These are phyloP conservation scores for Balearica regulorum DNA, from an alignment of 2,797 vertebrate species.

Conservation along the genomic window DNA sequence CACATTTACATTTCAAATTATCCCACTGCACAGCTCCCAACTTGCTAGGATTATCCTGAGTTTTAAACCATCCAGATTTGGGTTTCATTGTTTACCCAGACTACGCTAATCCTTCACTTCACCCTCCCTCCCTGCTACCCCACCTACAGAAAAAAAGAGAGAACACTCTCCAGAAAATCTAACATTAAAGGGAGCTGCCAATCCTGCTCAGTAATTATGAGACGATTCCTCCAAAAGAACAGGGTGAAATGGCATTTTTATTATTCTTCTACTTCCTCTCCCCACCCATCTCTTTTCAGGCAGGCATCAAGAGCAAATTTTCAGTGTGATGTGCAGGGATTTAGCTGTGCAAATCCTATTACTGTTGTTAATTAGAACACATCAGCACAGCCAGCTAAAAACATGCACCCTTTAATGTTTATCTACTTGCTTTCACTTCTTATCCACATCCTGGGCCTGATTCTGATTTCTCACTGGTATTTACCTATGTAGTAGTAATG, in stretches of 20 bases:
- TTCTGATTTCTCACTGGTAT: background rate
- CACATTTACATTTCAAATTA: slow-evolving; percentile 76
- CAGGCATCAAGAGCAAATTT: background rate
- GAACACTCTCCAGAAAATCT: background rate
- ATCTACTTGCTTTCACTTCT: background rate
- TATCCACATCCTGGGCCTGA: background rate
- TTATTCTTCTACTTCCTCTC: background rate
- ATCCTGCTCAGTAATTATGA: slow-evolving; percentile 18
- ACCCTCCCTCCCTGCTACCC: background rate
- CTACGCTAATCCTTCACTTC: slow-evolving; percentile 49
- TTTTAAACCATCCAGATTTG: slow-evolving; percentile 57
- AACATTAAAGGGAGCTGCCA: slow-evolving; percentile 10
- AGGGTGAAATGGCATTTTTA: slow-evolving; percentile 16
- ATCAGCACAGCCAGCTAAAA: slow-evolving; percentile 13
- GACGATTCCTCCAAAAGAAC: background rate
- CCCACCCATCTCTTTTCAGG: background rate
- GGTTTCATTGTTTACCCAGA: slow-evolving; percentile 57
- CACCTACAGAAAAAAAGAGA: background rate
- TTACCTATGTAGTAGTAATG: background rate
- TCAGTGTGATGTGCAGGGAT: background rate
- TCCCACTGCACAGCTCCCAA: slow-evolving; percentile 55
- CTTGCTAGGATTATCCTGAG: slow-evolving; percentile 50
- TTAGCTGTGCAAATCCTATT: slow-evolving; percentile 17
- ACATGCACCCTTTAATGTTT: background rate
- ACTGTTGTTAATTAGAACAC: slow-evolving; percentile 32